Evolutionary conservation across 2,113 vertebrate genomes (phyloP).

Genomic region (Peromyscus leucopus): DNA sequence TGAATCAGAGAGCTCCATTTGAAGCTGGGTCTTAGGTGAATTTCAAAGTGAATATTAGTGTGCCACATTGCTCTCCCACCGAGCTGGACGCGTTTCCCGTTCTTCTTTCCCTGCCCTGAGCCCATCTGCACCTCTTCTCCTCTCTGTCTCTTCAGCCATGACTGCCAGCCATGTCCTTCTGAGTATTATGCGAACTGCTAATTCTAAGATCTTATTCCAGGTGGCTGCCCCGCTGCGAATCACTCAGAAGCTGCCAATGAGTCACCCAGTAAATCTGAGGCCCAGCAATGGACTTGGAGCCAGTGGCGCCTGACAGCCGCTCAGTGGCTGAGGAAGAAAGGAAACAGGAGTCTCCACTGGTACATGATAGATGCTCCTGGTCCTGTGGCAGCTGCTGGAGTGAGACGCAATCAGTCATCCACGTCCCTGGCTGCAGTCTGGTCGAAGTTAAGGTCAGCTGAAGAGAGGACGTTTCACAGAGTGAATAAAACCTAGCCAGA

Average conservation of each 20-base stretch:
- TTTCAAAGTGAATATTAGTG: neutral
- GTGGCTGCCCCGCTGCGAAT: conserved; percentile 1
- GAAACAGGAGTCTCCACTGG: neutral
- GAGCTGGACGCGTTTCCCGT: neutral
- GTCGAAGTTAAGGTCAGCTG: conserved; percentile 14
- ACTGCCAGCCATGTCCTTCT: neutral
- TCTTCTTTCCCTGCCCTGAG: neutral
- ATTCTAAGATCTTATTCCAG: conserved; percentile 42
- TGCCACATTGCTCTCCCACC: neutral
- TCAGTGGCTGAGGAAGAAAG: neutral
- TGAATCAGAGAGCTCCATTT: neutral
- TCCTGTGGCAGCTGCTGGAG: neutral
- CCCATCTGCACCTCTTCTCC: neutral
- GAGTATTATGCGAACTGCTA: neutral
- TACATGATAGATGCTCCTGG: neutral
- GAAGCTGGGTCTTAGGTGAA: neutral
- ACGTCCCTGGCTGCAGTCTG: neutral
- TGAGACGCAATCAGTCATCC: conserved; percentile 26
- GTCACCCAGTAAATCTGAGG: conserved; percentile 37
- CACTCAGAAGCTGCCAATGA: neutral
- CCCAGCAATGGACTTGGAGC: neutral
- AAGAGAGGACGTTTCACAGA: neutral
- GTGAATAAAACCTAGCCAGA: neutral
- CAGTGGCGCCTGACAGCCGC: neutral
- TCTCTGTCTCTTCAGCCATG: neutral